phyloP scores from a whole-genome alignment of 2,888 invertebrate species.

The Drosophila nr. fundita region DNA sequence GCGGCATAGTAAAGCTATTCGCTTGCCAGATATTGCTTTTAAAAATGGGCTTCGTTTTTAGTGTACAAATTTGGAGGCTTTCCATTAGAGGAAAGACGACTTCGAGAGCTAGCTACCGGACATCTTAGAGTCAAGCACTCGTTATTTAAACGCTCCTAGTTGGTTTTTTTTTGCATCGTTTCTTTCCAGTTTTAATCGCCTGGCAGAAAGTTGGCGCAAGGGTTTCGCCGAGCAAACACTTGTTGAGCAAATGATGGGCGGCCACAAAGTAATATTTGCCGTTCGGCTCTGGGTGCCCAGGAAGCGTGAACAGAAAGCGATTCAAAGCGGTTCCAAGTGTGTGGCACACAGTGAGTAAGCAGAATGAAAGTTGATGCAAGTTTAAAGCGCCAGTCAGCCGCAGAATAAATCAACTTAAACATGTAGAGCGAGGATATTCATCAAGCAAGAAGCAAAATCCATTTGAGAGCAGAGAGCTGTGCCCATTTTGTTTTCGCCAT shows the following conservation, averaged over 20 bases:
- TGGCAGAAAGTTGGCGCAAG: constrained; percentile 59
- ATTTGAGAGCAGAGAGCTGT: constrained; percentile 33
- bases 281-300: constrained; percentile 44
- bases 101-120: not conserved
- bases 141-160: not conserved
- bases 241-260: constrained; percentile 72
- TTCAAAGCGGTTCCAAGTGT: constrained; percentile 4
- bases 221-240: constrained; percentile 79
- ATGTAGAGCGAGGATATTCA: not conserved
- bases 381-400: constrained; percentile 51
- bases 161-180: constrained; percentile 14
- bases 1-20: not conserved
- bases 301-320: not conserved
- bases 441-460: constrained; percentile 24
- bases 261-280: constrained; percentile 76
- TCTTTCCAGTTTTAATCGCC: constrained; percentile 61
- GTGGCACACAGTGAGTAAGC: constrained; percentile 55
- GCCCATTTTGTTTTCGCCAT: constrained; percentile 68
- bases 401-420: constrained; percentile 42
- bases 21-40: not conserved
- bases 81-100: not conserved
- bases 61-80: not conserved
- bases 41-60: not conserved
- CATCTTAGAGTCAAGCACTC: not conserved
- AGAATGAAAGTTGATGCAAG: constrained; percentile 41